phyloP scores from a whole-genome alignment of 92 coral and sea anemone species.

The Nematostella vectensis region DNA sequence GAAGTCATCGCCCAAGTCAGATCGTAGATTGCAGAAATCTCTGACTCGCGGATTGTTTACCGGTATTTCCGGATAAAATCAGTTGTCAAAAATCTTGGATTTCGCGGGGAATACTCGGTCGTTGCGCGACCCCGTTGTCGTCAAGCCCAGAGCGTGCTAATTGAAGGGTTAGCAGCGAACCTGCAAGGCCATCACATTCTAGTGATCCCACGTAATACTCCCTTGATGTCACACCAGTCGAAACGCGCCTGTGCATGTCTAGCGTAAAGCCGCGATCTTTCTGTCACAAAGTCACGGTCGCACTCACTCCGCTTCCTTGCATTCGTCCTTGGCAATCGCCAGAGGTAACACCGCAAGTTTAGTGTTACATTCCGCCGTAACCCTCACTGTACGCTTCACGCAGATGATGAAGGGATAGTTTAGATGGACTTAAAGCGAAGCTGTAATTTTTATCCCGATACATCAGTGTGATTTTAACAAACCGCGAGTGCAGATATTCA shows the following conservation, averaged over 20 bases:
- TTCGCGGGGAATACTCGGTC: neutral
- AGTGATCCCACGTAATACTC: neutral
- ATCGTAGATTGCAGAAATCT: conserved; percentile 24
- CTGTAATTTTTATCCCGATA: too few relatives aligned
- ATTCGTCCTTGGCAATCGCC: too few relatives aligned
- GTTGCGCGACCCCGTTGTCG: neutral
- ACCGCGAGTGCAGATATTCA: too few relatives aligned
- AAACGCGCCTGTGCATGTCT: neutral
- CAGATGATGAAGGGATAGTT: too few relatives aligned
- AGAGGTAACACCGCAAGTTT: too few relatives aligned
- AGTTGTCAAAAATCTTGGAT: conserved; percentile 17
- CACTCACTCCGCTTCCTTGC: too few relatives aligned
- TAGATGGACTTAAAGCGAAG: conserved; percentile 2
- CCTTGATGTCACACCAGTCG: neutral
- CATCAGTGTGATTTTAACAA: too few relatives aligned
- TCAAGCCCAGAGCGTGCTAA: neutral
- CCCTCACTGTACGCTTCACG: too few relatives aligned
- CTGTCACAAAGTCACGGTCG: neutral
- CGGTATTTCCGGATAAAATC: conserved; percentile 56
- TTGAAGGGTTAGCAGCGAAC: conserved; percentile 5
- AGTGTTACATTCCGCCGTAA: too few relatives aligned
- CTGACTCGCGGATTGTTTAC: conserved; percentile 26
- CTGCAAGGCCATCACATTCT: conserved; percentile 2
- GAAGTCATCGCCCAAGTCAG: conserved; percentile 1
- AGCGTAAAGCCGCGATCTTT: too few relatives aligned